phyloP scores from a whole-genome alignment of 2,113 vertebrate species.

The Dinomys branickii region DNA sequence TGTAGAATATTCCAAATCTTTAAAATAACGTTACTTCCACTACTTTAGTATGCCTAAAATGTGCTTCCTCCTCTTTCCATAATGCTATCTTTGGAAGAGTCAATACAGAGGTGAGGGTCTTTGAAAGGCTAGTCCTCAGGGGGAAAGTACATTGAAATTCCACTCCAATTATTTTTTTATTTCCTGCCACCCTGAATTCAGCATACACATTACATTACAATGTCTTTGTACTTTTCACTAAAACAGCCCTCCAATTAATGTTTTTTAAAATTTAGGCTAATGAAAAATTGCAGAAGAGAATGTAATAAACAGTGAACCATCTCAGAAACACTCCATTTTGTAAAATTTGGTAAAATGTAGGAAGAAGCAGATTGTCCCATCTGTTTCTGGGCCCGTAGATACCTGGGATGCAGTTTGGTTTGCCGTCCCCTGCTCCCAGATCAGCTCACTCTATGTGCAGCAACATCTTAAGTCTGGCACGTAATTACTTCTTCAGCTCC shows the following conservation, averaged over 20 bases:
- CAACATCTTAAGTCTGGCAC: slow-evolving; percentile 62
- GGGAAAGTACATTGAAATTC: slow-evolving; percentile 33
- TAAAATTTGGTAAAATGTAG: slow-evolving; percentile 39
- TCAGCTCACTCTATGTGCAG: slow-evolving; percentile 73
- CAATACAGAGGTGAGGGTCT: neutral
- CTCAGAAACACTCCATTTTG: slow-evolving; percentile 29
- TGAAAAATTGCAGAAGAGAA: slow-evolving; percentile 28
- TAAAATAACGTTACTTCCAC: slow-evolving; percentile 2
- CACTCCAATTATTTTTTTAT: slow-evolving; percentile 63
- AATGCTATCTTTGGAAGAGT: neutral
- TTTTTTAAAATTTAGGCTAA: slow-evolving; percentile 12
- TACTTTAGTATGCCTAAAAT: neutral
- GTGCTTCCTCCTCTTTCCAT: neutral
- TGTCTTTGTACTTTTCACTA: slow-evolving; percentile 57
- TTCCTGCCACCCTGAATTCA: slow-evolving; percentile 36
- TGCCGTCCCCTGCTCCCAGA: slow-evolving; percentile 71
- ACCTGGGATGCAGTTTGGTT: slow-evolving; percentile 72
- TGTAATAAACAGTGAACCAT: slow-evolving; percentile 10
- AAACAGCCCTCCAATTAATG: slow-evolving; percentile 55
- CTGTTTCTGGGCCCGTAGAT: slow-evolving; percentile 45
- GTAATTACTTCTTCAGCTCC: slow-evolving; percentile 82
- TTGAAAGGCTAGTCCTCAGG: slow-evolving; percentile 32
- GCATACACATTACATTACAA: slow-evolving; percentile 26
- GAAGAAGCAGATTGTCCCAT: slow-evolving; percentile 22
- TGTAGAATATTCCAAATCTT: slow-evolving; percentile 23